These are phyloP conservation scores for Apeira syringaria DNA, from an alignment of 2,888 invertebrate genomes.

Conservation along the genomic window DNA sequence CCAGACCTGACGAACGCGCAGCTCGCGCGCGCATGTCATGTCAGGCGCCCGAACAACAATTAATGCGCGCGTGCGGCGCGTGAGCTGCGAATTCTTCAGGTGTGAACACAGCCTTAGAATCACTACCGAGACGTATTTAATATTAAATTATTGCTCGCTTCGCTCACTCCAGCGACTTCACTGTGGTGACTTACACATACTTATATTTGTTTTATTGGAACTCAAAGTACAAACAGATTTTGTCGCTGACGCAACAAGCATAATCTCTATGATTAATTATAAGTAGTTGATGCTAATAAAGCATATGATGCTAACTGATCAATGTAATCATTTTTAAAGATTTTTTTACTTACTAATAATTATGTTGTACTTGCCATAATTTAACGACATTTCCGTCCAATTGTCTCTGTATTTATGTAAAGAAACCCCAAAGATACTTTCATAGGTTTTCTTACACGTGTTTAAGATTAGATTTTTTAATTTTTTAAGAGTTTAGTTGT, in stretches of 20 bases:
- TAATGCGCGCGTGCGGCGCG: no score
- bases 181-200: background rate
- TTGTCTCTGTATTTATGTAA: constrained; percentile 40
- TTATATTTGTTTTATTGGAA: background rate
- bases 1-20: no score
- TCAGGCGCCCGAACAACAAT: no score
- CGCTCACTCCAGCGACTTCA: no score
- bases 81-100: no score
- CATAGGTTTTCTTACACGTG: constrained; percentile 43
- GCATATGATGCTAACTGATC: background rate
- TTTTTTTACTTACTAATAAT: constrained; percentile 10
- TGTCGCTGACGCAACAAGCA: no score
- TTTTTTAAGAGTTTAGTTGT: constrained; percentile 41
- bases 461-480: constrained; percentile 46
- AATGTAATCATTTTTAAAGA: background rate
- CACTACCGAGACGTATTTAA: no score
- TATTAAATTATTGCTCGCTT: no score
- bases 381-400: constrained; percentile 32
- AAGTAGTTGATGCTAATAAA: background rate
- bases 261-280: background rate
- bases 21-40: no score
- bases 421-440: constrained; percentile 68
- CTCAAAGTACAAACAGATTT: background rate
- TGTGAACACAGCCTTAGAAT: no score
- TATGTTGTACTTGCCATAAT: constrained; percentile 13